Conservation (phyloP, 2,888 invertebrate species). For the Anarsia innoxiella region DNA sequence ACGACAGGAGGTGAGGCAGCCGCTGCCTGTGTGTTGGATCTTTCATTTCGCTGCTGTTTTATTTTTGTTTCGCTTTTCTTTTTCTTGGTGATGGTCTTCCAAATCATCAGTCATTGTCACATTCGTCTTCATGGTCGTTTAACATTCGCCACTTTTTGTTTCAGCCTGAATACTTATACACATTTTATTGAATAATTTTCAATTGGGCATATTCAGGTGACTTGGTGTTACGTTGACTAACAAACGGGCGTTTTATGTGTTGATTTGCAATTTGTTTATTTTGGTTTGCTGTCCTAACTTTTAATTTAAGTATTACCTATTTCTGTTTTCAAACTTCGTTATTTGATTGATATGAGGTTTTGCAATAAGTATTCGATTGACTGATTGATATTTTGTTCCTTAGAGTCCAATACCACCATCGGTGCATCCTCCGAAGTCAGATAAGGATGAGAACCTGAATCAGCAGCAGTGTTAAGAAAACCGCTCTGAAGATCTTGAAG, state of each 20-base stretch:
- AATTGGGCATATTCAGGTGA: slow-evolving; percentile 25
- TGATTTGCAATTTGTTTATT: slow-evolving; percentile 12
- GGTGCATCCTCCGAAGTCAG: slow-evolving; percentile 77
- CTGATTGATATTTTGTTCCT: slow-evolving; percentile 42
- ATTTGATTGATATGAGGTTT: slow-evolving; percentile 1
- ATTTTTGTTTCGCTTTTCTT: slow-evolving; percentile 30
- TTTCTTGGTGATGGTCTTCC: slow-evolving; percentile 40
- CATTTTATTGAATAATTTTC: slow-evolving; percentile 58
- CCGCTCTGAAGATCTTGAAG: slow-evolving; percentile 22
- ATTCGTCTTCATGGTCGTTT: slow-evolving; percentile 24
- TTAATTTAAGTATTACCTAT: slow-evolving; percentile 16
- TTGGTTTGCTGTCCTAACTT: slow-evolving; percentile 11
- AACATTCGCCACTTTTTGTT: slow-evolving; percentile 49
- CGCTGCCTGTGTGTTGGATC: slow-evolving; percentile 9
- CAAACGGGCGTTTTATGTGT: slow-evolving; percentile 19
- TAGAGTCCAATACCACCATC: slow-evolving; percentile 81
- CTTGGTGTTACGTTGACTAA: slow-evolving; percentile 22
- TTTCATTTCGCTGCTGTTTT: slow-evolving; percentile 26
- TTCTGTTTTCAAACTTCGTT: slow-evolving; percentile 11
- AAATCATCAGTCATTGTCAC: slow-evolving; percentile 21
- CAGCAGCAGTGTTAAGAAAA: slow-evolving; percentile 75
- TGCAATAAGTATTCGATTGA: no score
- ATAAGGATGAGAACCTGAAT: slow-evolving; percentile 80
- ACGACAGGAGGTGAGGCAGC: slow-evolving; percentile 71
- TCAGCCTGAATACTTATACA: slow-evolving; percentile 71